Evolutionary conservation across 2,113 vertebrate genomes (phyloP).

Genomic region (Cynocephalus volans): DNA sequence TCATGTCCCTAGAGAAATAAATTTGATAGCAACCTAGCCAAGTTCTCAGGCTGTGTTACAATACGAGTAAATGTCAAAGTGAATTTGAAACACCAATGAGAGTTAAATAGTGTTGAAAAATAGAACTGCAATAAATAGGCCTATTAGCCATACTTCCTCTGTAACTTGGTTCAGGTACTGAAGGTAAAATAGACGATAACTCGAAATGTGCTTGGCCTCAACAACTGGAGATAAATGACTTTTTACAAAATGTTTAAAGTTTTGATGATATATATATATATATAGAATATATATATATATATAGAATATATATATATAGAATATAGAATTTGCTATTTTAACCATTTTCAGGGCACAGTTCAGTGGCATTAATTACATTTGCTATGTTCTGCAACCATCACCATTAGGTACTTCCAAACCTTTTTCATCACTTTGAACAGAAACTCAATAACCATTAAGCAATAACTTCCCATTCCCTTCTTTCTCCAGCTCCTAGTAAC

Average conservation of each 20-base stretch:
- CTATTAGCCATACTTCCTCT: neutral
- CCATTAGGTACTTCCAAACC: neutral
- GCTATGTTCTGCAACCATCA: neutral
- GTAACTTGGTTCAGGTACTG: neutral
- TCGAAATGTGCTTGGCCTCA: neutral
- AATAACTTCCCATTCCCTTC: neutral
- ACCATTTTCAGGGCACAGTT: neutral
- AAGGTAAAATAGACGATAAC: conserved; percentile 17
- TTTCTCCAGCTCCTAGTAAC: neutral
- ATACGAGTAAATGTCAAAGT: neutral
- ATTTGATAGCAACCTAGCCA: neutral
- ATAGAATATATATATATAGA: neutral
- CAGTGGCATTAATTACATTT: neutral
- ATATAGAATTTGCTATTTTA: neutral
- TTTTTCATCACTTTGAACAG: neutral
- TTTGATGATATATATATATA: neutral
- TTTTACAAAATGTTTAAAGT: neutral
- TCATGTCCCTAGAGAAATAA: neutral
- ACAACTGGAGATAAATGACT: neutral
- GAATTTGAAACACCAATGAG: neutral
- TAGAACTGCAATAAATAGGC: neutral
- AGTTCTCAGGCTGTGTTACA: neutral
- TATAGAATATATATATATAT: neutral
- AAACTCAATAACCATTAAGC: neutral
- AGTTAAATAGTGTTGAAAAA: conserved; percentile 7